phyloP scores from a whole-genome alignment of 2,797 vertebrate genomes.

The Gymnocypris eckloni region DNA sequence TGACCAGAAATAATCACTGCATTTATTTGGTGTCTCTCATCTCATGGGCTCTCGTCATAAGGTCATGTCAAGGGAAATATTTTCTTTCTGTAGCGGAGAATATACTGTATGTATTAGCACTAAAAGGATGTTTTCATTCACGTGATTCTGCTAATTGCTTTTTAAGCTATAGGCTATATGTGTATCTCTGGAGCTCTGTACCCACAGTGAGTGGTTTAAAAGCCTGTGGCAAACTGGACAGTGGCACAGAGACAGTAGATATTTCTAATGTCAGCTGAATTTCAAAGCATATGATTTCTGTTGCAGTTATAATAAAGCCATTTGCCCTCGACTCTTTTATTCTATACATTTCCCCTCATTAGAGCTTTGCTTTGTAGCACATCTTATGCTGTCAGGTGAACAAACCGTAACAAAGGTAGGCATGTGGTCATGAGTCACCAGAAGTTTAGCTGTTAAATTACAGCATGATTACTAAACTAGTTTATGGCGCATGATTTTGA shows the following conservation, averaged over 20 bases:
- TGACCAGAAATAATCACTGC: neutral
- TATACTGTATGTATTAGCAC: neutral
- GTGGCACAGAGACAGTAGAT: conserved; percentile 5
- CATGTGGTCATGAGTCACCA: conserved; percentile 7
- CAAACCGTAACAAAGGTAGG: neutral
- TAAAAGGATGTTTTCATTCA: conserved; percentile 16
- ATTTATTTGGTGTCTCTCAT: neutral
- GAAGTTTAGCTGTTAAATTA: conserved; percentile 9
- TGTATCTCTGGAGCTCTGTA: neutral
- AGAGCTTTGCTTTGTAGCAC: neutral
- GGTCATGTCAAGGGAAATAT: conserved; percentile 14
- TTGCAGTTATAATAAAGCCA: conserved; percentile 8
- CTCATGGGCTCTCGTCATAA: neutral
- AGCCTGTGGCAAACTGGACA: conserved; percentile 9
- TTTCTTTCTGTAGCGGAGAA: neutral
- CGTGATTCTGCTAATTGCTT: neutral
- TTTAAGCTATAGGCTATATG: neutral
- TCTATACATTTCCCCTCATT: neutral
- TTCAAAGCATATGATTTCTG: conserved; percentile 22
- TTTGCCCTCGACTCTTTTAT: conserved; percentile 9
- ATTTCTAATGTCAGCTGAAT: neutral
- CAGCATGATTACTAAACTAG: neutral
- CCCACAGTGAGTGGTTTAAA: conserved; percentile 21
- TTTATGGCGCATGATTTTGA: neutral
- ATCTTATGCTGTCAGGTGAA: neutral